Percentiles rank a stretch among this genome's conserved stretches.
These are phyloP conservation scores for Sylvia atricapilla DNA, from an alignment of 2,113 vertebrate species.

Conservation along the genomic window DNA sequence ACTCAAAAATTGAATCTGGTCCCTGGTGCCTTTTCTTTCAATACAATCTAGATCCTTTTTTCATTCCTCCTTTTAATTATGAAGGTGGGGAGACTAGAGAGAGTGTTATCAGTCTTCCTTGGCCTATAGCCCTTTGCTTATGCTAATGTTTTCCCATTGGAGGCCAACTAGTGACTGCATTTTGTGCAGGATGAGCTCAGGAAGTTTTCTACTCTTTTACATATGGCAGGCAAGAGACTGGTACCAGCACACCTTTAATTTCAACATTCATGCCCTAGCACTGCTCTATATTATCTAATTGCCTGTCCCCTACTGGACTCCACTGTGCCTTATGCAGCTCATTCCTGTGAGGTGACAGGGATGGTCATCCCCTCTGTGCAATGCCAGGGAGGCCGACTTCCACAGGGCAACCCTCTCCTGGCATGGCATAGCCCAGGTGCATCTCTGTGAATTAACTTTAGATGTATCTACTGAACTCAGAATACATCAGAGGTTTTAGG, in stretches of 20 bases:
- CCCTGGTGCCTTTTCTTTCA: slow-evolving; percentile 44
- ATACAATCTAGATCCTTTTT: slow-evolving; percentile 28
- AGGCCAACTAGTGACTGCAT: neutral
- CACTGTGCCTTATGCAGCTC: neutral
- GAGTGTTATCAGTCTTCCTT: neutral
- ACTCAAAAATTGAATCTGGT: slow-evolving; percentile 39
- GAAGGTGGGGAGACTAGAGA: neutral
- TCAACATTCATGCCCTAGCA: neutral
- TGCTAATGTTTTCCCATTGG: neutral
- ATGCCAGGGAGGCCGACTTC: neutral
- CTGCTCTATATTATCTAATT: neutral
- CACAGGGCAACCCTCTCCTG: neutral
- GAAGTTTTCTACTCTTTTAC: neutral
- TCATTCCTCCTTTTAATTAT: slow-evolving; percentile 64
- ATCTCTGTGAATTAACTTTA: neutral
- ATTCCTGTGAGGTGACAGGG: neutral
- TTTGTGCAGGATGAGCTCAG: neutral
- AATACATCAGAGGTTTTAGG: neutral
- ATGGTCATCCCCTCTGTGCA: neutral
- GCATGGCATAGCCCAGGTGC: neutral
- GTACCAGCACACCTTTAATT: neutral
- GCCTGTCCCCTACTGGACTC: accelerated
- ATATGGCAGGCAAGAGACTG: neutral
- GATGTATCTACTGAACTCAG: neutral
- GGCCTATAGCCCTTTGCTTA: neutral